Evolutionary conservation across 2,888 invertebrate species (phyloP), one percentile per base, ranked within the genome.

Genomic region (Pristionchus fissidentatus): DNA sequence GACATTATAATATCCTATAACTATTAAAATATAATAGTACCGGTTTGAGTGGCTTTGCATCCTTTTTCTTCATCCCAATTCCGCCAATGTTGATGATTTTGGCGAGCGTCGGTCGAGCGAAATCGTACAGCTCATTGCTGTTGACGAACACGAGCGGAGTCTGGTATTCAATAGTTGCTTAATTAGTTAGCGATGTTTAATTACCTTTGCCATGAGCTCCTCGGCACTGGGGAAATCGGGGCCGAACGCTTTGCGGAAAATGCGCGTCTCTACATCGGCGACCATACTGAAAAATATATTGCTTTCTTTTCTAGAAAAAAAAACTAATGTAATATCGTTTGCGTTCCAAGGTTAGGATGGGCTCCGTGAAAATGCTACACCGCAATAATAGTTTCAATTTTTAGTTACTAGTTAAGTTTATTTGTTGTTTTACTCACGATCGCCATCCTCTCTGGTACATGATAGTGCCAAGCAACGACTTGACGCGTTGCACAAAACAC

Each of bases 51-150:
- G 88, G 87, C 57, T 89, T 88, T 1, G 89, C 86, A 55, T 77
- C 84, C 19, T 84, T 85, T 62, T 85, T 84, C 52, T 87, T 86
- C 83, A 90, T 89, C n/a, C 90, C 90, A 29, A 90, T 66, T n/a
- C 90, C 90, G 10, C 90, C 90, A 55, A 90, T 89, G 75, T 89
- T 87, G 29, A 90, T 84, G 41, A 87, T 81, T 55, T 90, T 90
- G 60, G 86, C 88, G 3, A 90, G 84, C 19, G 86, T 89, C 22
- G 90, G 89, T 19, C 88, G 77, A 7, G 90, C 87, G 7, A 89
- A 70, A 57, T 89, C 90, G 60, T 90, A 89, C 19, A 90, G 70
- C 41, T 88, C 89, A 55, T 88, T 87, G 35, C 84, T 86, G 81
- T 90, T 90, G 19, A 88, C 89, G 70, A 90, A 85, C 3, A 89